These are phyloP conservation scores for Carlito syrichta DNA, from an alignment of 2,113 vertebrate species.

Conservation along the genomic window DNA sequence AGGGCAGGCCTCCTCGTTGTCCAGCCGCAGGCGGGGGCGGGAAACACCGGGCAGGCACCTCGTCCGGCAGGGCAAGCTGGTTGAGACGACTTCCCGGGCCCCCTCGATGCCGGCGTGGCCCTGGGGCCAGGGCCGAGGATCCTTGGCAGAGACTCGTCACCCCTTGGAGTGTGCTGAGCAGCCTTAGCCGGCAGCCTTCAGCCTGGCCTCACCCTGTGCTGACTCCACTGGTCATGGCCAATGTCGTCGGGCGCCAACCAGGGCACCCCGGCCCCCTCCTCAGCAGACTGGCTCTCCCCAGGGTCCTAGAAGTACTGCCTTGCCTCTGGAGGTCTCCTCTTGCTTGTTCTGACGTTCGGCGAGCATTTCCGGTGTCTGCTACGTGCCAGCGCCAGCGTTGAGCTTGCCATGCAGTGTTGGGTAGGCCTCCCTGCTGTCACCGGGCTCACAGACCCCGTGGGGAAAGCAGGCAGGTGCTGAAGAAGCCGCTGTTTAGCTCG, in stretches of 20 bases:
- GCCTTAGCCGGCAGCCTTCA: not conserved
- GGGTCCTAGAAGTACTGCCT: not conserved
- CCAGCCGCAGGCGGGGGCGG: not conserved
- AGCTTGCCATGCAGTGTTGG: not conserved
- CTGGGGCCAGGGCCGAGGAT: not conserved
- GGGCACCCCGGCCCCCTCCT: fast-evolving
- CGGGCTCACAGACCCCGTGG: not conserved
- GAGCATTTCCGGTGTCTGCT: not conserved
- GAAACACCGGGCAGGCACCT: not conserved
- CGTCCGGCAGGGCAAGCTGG: not conserved
- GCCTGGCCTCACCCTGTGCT: not conserved
- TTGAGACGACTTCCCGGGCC: not conserved
- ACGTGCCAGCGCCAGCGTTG: not conserved
- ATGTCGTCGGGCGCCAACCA: not conserved
- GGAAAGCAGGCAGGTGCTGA: not conserved
- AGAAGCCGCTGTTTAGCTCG: not conserved
- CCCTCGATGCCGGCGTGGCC: not conserved
- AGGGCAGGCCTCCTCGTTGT: slow-evolving; percentile 13
- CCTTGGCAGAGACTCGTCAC: not conserved
- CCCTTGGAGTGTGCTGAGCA: not conserved
- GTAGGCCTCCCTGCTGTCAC: not conserved
- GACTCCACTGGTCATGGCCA: not conserved
- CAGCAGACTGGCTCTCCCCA: not conserved
- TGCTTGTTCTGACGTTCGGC: not conserved
- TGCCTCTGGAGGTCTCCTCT: not conserved